phyloP scores from a whole-genome alignment of 2,888 invertebrate genomes.

The Acanthococcus lagerstroemiae region DNA sequence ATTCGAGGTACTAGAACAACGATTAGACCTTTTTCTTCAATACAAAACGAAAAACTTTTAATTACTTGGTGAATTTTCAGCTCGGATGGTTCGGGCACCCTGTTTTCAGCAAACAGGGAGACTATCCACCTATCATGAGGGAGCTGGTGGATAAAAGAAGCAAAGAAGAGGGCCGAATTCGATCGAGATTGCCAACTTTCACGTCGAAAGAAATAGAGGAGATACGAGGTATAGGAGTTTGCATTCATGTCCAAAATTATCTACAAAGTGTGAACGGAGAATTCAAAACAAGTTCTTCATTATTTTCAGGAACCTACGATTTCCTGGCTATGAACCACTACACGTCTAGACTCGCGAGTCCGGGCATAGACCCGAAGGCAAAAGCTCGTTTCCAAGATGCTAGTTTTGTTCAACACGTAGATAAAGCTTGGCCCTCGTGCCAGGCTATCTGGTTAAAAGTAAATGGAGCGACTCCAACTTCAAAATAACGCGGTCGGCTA shows the following conservation, averaged over 20 bases:
- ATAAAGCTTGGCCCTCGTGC: slow-evolving; percentile 46
- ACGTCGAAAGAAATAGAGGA: slow-evolving; percentile 48
- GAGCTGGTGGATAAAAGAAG: slow-evolving; percentile 43
- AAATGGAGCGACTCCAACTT: slow-evolving; percentile 36
- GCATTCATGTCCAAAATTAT: not conserved
- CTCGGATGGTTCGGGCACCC: slow-evolving; percentile 37
- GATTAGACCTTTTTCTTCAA: not conserved
- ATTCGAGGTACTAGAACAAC: slow-evolving; percentile 24
- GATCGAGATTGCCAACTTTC: slow-evolving; percentile 45
- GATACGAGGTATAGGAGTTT: slow-evolving; percentile 41
- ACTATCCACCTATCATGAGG: slow-evolving; percentile 48
- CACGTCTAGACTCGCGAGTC: slow-evolving; percentile 46
- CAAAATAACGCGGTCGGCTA: too few relatives aligned
- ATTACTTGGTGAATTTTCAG: slow-evolving; percentile 29
- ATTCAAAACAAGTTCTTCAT: slow-evolving; percentile 5
- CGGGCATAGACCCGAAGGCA: slow-evolving; percentile 27
- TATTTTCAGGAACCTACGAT: slow-evolving; percentile 50
- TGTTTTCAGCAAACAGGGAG: slow-evolving; percentile 42
- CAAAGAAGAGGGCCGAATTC: slow-evolving; percentile 41
- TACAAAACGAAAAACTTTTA: not conserved
- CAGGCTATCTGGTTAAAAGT: slow-evolving; percentile 48
- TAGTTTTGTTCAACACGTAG: slow-evolving; percentile 38
- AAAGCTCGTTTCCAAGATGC: slow-evolving; percentile 29
- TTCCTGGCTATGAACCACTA: slow-evolving; percentile 68
- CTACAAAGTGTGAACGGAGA: not conserved